Evolutionary conservation across 1,140 invertebrate genomes (phyloP).

Genomic region (Lepidurus apus): DNA sequence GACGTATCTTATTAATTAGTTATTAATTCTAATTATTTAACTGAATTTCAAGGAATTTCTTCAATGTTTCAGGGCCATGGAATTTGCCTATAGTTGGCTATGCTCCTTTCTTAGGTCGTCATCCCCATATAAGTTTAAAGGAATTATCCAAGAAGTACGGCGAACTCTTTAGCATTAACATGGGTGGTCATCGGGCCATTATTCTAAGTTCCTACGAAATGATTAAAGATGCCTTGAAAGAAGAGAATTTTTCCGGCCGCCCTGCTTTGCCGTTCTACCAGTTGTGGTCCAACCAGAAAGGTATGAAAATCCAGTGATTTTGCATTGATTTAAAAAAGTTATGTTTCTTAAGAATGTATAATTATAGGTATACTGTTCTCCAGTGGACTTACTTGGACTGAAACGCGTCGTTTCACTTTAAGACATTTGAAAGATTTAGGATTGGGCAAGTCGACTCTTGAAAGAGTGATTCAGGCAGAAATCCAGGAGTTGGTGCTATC

Average conservation of each 20-base stretch:
- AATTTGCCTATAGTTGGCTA: conserved; percentile 28
- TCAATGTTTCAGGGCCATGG: not conserved
- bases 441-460: conserved; percentile 37
- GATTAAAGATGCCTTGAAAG: conserved; percentile 34
- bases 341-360: not conserved
- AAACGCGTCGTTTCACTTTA: conserved; percentile 37
- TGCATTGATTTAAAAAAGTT: no score
- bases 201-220: conserved; percentile 24
- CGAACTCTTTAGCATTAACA: conserved; percentile 30
- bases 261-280: not conserved
- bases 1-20: no score
- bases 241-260: conserved; percentile 32
- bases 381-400: conserved; percentile 35
- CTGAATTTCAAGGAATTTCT: no score
- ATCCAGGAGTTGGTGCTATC: conserved; percentile 32
- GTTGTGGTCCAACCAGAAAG: no score
- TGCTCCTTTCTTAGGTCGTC: not conserved
- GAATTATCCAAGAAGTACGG: conserved; percentile 35
- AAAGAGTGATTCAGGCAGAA: conserved; percentile 36
- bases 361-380: conserved; percentile 35
- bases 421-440: conserved; percentile 37
- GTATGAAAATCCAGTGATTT: no score
- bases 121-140: not conserved
- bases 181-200: conserved; percentile 24
- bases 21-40: no score